Conservation (phyloP, 2,888 invertebrate genomes). For the Eupithecia vulgata region DNA sequence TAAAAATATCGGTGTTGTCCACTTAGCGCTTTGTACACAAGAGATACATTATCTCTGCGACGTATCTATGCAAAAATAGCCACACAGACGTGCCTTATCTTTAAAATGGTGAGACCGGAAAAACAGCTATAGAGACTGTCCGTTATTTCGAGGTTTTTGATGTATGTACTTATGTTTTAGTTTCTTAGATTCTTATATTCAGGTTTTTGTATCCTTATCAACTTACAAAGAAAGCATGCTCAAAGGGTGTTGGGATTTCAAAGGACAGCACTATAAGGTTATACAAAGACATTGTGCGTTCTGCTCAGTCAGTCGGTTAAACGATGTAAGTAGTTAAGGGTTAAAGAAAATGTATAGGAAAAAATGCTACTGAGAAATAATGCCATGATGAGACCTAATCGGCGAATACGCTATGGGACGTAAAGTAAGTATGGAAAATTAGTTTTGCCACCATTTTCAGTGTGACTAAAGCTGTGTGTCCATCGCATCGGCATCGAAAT, state of each 20-base stretch:
- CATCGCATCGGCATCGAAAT: too few relatives aligned
- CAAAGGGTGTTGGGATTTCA: conserved; percentile 14
- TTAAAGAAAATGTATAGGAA: neutral
- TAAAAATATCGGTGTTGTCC: neutral
- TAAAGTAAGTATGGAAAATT: neutral
- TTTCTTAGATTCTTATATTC: neutral
- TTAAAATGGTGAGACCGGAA: neutral
- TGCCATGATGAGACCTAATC: neutral
- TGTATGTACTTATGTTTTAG: neutral
- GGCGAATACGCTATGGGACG: neutral
- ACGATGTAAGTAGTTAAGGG: neutral
- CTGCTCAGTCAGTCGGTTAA: conserved; percentile 30
- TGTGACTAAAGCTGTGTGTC: neutral
- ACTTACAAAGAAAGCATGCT: conserved; percentile 2
- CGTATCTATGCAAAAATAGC: neutral
- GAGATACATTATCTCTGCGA: neutral
- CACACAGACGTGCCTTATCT: neutral
- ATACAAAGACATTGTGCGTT: conserved; percentile 9
- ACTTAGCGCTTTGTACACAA: neutral
- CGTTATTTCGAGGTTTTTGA: neutral
- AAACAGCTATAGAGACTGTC: too few relatives aligned
- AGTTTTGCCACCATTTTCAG: neutral
- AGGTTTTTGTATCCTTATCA: neutral
- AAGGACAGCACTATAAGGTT: neutral
- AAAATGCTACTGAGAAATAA: neutral